Percentiles rank a stretch among this genome's conserved stretches.
These are phyloP conservation scores for Trissonchulus latispiculum DNA, from an alignment of 2,888 invertebrate genomes.

Conservation along the genomic window DNA sequence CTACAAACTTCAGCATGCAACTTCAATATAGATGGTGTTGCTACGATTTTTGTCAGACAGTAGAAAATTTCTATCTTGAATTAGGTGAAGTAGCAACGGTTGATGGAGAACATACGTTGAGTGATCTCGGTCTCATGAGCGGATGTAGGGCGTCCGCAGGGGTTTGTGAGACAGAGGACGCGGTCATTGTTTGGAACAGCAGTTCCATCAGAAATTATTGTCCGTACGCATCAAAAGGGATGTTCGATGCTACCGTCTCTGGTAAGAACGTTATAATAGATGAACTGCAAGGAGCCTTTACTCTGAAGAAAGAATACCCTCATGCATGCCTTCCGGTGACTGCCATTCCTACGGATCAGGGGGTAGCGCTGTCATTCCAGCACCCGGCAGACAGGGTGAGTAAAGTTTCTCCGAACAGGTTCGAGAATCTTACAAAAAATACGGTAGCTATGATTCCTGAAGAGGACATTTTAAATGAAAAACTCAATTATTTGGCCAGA, in stretches of 20 bases:
- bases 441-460: neutral
- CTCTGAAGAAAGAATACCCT: neutral
- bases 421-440: too few relatives aligned
- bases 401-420: neutral
- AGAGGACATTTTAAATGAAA: neutral
- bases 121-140: conserved; percentile 4
- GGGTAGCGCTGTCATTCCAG: neutral
- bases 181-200: conserved; percentile 1
- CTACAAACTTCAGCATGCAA: neutral
- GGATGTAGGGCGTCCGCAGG: neutral
- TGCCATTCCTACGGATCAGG: neutral
- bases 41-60: neutral
- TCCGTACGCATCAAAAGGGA: neutral
- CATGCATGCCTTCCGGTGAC: neutral
- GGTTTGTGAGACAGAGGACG: neutral
- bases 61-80: neutral
- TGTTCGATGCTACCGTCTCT: too few relatives aligned
- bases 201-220: neutral
- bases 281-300: neutral
- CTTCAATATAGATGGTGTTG: neutral
- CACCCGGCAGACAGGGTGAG: neutral
- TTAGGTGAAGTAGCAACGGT: conserved; percentile 4
- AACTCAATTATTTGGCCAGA: conserved; percentile 8
- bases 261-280: conserved; percentile 3
- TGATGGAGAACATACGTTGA: neutral